A percentile compares a stretch with the other conserved stretches of the same genome.
Evolutionary conservation across 2,113 vertebrate species (phyloP).

Genomic region (Aplodontia rufa): DNA sequence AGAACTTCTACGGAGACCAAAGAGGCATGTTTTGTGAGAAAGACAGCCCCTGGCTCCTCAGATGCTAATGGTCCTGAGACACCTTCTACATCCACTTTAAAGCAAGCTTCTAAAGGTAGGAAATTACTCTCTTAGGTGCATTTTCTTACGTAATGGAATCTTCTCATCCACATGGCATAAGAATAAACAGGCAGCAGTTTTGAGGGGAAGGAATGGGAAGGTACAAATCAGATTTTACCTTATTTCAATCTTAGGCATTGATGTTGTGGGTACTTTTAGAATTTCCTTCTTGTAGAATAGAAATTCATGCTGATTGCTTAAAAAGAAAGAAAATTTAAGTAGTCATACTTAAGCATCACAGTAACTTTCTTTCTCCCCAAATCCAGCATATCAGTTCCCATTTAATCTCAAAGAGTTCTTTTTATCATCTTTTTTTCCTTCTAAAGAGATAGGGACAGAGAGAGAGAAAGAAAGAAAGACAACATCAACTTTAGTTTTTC

Average conservation of each 20-base stretch:
- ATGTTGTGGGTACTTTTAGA: not conserved
- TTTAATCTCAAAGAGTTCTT: not conserved
- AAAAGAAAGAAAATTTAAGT: not conserved
- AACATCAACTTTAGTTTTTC: no score
- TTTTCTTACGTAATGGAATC: not conserved
- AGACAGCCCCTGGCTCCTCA: constrained; percentile 60
- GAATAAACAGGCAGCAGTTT: not conserved
- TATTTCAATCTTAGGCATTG: not conserved
- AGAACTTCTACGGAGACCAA: not conserved
- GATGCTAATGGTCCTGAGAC: constrained; percentile 50
- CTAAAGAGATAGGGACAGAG: no score
- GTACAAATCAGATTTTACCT: not conserved
- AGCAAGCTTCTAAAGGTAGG: constrained; percentile 89
- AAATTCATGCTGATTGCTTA: not conserved
- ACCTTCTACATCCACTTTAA: constrained; percentile 87
- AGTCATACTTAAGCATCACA: not conserved
- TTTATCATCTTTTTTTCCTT: not conserved
- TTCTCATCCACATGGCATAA: not conserved
- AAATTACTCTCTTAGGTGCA: not conserved
- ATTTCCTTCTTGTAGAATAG: not conserved
- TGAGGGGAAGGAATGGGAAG: not conserved
- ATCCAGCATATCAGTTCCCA: not conserved
- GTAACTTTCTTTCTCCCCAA: not conserved
- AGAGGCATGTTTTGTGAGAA: not conserved
- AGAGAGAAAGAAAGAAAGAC: no score